Evolutionary conservation across 2,113 vertebrate genomes (phyloP), one percentile per base, ranked within the genome.

Genomic region (Azemiops feae): DNA sequence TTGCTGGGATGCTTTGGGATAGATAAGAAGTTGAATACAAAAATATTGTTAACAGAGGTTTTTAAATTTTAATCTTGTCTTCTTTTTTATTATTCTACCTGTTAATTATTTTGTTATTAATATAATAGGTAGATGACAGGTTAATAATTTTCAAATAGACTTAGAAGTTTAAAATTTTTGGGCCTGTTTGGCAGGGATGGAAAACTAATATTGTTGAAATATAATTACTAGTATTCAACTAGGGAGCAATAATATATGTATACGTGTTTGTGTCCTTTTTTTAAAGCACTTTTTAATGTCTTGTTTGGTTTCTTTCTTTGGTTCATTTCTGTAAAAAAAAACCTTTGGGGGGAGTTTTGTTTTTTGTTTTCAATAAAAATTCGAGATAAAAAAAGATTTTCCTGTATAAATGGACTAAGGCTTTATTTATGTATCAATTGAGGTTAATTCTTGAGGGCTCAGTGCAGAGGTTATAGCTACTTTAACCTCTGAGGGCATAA

Each of bases 371-470:
- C 1, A 14, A 30, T 30, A 64, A 64, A 64, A 30, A 64, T 64
- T 30, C 27, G 14, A 64, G 10, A 30, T 12, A 30, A 64, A 22
- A 27, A 30, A 87, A 81, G 5, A 54, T 30, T 58, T 87, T 91
- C 20, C 20, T 92, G 9, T 60, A 43, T 47, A 60, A 92, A 60
- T 39, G 52, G 50, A 54, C 39, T 39, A 25, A 27, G 16, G 25
- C 23, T 87, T 55, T 91, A 85, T 92, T 92, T 92, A 55, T 85
- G 52, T 87, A n/a, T 92, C 85, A 92, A 39, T 57, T 64, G 43
- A 57, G 58, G 87, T 45, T 47, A 92, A 60, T 60, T n/a, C 27
- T 30, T 50, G 7, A 60, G 50, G 39, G 30, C 30, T 92, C 55
- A 16, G 7, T 14, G 45, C 34, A 92, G 45, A 87, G 60, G 45